Evolutionary conservation across 2,797 vertebrate genomes (phyloP), one percentile per base, ranked within the genome.

Genomic region (Eptatretus atami): DNA sequence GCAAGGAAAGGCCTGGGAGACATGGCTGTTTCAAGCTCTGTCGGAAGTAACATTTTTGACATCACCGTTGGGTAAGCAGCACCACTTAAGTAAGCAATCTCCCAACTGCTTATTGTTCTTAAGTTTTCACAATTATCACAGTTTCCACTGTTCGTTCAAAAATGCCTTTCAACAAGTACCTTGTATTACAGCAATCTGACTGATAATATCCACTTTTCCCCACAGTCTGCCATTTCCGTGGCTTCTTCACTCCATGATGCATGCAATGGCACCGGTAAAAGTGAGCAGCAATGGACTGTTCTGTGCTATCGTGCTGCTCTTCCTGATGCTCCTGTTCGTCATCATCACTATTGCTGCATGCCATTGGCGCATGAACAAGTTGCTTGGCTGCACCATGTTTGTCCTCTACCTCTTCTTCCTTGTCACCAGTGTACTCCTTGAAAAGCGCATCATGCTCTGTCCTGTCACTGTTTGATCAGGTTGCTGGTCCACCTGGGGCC

Each of bases 41-140:
- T 98, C 67, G 90, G 90, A 69, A 96, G 88, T 71, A 98, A 98
- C 76, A 98, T 98, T 72, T 98, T 98, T 73, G 90, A 98, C 71
- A 98, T 98, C 75, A 98, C 90, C 3, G 86, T 98, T 66, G 90
- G 90, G 88, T 96, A 73, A 80, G 82, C 78, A 66, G 13, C 63
- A 13, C 44, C 15, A 44, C 31, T 44, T 3, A 3, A 5, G 31
- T 44, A 63, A 65, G 6, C 9, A 3, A 52, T 64, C 24, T 57
- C 13, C 14, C 53, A 10, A 65, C 52, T 14, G 31, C 15, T 3
- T 12, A 63, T 64, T 61, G 15, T 25, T 64, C 12, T 3, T 2
- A 6, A 11, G 9, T 6, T 31, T 60, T 3, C 6, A 13, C 10
- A 52, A 11, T 13, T 10, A 53, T 64, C 63, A 65, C 54, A 11